Percentiles rank a stretch among this genome's conserved stretches.
These are phyloP conservation scores for Atrichornis clamosus DNA, from an alignment of 2,113 vertebrate species.

Conservation along the genomic window DNA sequence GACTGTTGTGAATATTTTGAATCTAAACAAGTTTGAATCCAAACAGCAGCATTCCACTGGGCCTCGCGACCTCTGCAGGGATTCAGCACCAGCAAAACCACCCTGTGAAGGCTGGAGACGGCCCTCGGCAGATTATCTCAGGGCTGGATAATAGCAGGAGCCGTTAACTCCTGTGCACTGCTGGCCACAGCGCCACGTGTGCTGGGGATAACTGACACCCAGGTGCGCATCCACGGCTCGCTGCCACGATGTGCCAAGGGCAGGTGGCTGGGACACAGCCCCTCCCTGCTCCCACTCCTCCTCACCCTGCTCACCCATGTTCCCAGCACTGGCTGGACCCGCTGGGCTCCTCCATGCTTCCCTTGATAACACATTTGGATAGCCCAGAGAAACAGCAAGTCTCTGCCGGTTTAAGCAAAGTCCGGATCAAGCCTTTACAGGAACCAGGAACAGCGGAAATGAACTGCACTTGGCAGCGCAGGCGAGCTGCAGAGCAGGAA, in stretches of 20 bases:
- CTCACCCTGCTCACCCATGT: not conserved
- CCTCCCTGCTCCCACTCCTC: not conserved
- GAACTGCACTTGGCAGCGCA: not conserved
- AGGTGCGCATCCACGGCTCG: not conserved
- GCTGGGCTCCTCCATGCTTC: not conserved
- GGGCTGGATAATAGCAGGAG: not conserved
- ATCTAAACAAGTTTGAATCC: not conserved
- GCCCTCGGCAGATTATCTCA: not conserved
- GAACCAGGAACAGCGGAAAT: not conserved
- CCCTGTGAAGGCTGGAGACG: not conserved
- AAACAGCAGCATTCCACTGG: not conserved
- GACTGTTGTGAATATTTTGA: not conserved
- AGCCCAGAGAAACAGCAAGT: not conserved
- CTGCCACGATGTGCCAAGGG: not conserved
- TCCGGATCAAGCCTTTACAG: not conserved
- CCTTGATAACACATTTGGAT: too few relatives aligned
- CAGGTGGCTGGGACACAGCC: not conserved
- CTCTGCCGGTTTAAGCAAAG: fast-evolving
- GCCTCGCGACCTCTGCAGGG: not conserved
- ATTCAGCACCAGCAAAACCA: not conserved
- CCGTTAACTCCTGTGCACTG: not conserved
- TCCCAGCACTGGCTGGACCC: not conserved
- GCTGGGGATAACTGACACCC: not conserved
- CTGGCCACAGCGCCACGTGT: not conserved
- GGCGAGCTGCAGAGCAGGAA: fast-evolving